Evolutionary conservation across 2,888 invertebrate species (phyloP).

Genomic region (Tineola bisselliella): DNA sequence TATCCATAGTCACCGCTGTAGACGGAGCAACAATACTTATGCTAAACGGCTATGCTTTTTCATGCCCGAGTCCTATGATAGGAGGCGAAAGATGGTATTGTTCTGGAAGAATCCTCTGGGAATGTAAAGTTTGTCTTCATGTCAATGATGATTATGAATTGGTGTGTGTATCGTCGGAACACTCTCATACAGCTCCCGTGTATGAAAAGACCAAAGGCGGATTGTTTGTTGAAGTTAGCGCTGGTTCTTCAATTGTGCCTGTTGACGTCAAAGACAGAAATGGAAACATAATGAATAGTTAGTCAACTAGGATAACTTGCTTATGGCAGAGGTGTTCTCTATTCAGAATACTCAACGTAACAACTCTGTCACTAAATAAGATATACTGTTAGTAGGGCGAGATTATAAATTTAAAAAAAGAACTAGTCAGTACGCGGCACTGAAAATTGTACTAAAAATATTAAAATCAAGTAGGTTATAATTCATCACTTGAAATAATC

Average conservation of each 20-base stretch:
- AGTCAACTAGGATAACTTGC: too few species aligned
- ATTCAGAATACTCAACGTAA: too few species aligned
- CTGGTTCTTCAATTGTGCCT: background rate
- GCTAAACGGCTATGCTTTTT: slow-evolving; percentile 52
- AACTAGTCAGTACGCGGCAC: too few species aligned
- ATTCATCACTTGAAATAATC: too few species aligned
- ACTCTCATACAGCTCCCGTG: slow-evolving; percentile 44
- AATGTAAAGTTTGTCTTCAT: slow-evolving; percentile 49
- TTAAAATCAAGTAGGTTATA: too few species aligned
- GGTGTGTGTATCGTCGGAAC: slow-evolving; percentile 48
- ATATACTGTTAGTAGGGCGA: too few species aligned
- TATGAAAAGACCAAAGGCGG: slow-evolving; percentile 46
- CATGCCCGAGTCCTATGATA: slow-evolving; percentile 50
- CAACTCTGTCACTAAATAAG: too few species aligned
- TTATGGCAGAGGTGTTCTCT: too few species aligned
- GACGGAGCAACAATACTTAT: slow-evolving; percentile 54
- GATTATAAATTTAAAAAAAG: too few species aligned
- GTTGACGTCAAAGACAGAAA: background rate
- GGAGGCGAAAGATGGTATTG: slow-evolving; percentile 59
- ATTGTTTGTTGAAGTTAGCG: slow-evolving; percentile 33
- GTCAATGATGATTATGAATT: slow-evolving; percentile 60
- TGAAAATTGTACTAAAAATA: too few species aligned
- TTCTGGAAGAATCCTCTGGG: slow-evolving; percentile 43
- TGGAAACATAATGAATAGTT: background rate
- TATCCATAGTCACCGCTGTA: slow-evolving; percentile 53